Conservation (phyloP, 1,140 invertebrate species). For the Caenorhabditis inopinata region DNA sequence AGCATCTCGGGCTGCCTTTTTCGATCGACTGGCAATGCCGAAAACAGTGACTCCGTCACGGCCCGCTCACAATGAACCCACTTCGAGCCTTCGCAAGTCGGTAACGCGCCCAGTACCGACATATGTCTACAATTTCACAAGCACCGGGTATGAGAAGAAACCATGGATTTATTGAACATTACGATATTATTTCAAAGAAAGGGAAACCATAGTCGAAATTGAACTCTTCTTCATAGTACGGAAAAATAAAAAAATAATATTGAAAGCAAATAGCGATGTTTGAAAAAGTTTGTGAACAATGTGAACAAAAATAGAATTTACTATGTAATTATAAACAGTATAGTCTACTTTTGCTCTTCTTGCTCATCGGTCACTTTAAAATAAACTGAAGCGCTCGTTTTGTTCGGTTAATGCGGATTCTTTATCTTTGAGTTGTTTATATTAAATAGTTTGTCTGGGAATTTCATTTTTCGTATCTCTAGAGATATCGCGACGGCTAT, state of each 20-base stretch:
- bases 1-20: neutral
- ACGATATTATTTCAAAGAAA: neutral
- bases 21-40: neutral
- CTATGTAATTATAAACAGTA: too few species aligned
- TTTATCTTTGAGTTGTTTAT: too few species aligned
- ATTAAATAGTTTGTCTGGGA: too few species aligned
- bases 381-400: too few species aligned
- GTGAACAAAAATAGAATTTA: too few species aligned
- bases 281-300: too few species aligned
- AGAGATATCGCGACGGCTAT: too few species aligned
- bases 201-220: too few species aligned
- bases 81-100: neutral
- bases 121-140: neutral
- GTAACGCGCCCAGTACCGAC: neutral
- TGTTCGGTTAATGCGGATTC: too few species aligned
- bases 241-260: neutral
- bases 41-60: neutral
- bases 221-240: neutral
- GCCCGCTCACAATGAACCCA: neutral
- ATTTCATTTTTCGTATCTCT: too few species aligned
- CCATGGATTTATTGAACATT: neutral
- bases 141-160: slow-evolving; percentile 15
- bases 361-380: too few species aligned
- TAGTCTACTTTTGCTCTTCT: too few species aligned
- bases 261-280: neutral